Percentiles rank a stretch among this genome's conserved stretches.
These are phyloP conservation scores for Caenorhabditis japonica DNA, from an alignment of 2,888 invertebrate species.

Conservation along the genomic window DNA sequence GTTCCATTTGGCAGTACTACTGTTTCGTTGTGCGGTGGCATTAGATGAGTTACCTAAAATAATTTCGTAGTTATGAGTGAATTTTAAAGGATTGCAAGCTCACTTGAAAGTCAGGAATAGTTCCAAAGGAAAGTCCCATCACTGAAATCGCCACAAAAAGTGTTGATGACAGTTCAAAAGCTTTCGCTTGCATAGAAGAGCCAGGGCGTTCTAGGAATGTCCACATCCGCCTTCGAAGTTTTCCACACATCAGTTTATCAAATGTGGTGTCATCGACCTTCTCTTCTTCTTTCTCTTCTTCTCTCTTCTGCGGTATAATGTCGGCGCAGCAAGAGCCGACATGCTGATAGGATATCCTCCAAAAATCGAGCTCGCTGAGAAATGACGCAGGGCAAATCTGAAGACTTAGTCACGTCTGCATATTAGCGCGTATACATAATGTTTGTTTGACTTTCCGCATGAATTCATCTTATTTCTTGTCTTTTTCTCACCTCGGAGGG, in stretches of 20 bases:
- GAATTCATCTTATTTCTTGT: no score
- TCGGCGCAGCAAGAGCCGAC: constrained; percentile 76
- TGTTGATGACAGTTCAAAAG: constrained; percentile 75
- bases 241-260: constrained; percentile 74
- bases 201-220: constrained; percentile 73
- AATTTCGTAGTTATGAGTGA: no score
- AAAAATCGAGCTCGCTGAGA: constrained; percentile 74
- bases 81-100: no score
- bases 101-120: constrained; percentile 77
- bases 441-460: not conserved
- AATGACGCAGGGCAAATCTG: constrained; percentile 74
- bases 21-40: constrained; percentile 74
- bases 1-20: constrained; percentile 73
- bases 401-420: no score
- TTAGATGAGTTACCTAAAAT: constrained; percentile 67
- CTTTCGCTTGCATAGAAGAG: constrained; percentile 70
- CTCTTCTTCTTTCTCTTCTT: constrained; percentile 73
- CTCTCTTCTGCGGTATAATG: constrained; percentile 69
- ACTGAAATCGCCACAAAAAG: constrained; percentile 76
- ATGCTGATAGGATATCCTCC: constrained; percentile 72
- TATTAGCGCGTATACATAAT: no score
- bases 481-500: constrained; percentile 73
- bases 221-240: constrained; percentile 76
- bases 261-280: constrained; percentile 77
- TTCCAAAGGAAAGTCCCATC: constrained; percentile 76